These are phyloP conservation scores for Noctua pronuba DNA, from an alignment of 2,888 invertebrate species.

Conservation along the genomic window DNA sequence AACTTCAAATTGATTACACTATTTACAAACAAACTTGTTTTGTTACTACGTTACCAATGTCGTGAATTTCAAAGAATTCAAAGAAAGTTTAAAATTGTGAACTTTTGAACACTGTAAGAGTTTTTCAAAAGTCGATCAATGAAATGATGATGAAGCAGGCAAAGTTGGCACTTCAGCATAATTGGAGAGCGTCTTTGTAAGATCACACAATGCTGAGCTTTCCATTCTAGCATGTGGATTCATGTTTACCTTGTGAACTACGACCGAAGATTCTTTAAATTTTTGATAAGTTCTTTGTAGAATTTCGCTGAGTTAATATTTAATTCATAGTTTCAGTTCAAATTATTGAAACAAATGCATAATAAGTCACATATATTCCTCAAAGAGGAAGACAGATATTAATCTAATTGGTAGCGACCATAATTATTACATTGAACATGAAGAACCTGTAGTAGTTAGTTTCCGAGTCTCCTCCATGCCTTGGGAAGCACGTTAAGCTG, in stretches of 20 bases:
- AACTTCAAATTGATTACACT: neutral
- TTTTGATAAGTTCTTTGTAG: neutral
- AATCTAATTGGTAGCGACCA: neutral
- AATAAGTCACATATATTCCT: neutral
- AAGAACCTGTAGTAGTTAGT: neutral
- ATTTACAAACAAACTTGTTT: constrained; percentile 1
- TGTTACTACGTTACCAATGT: neutral
- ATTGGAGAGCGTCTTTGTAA: constrained; percentile 69
- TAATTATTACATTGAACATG: neutral
- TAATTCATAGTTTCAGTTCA: neutral
- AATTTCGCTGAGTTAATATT: neutral
- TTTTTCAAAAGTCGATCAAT: constrained; percentile 63
- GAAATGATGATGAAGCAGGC: constrained; percentile 64
- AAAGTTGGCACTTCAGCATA: constrained; percentile 65
- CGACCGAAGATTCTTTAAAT: neutral
- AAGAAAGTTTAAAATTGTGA: constrained; percentile 31
- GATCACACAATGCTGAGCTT: constrained; percentile 60
- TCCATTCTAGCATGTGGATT: constrained; percentile 46
- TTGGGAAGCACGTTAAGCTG: too few species aligned
- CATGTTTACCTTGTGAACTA: constrained; percentile 39
- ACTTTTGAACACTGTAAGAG: constrained; percentile 47
- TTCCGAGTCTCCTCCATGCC: too few species aligned
- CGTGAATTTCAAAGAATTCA: constrained; percentile 12
- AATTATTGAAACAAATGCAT: neutral
- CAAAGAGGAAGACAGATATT: neutral